phyloP scores from a whole-genome alignment of 2,888 invertebrate genomes.

The Tolmerus cingulatus region DNA sequence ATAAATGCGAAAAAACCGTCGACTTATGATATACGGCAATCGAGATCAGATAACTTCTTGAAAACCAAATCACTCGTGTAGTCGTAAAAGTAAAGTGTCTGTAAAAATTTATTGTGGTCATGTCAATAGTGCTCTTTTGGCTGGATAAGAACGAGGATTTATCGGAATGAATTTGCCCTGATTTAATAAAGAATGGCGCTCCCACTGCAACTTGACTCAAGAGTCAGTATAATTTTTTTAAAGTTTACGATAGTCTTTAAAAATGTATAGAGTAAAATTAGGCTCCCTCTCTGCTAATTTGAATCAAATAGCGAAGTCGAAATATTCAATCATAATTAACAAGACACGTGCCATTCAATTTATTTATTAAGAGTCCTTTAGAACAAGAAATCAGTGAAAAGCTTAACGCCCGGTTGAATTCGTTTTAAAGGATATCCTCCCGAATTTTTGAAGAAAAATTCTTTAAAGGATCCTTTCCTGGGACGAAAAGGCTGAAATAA shows the following conservation, averaged over 20 bases:
- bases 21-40: constrained; percentile 47
- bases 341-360: not conserved
- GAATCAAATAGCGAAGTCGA: not conserved
- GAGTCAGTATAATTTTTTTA: not conserved
- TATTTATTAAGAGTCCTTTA: not conserved
- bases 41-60: constrained; percentile 50
- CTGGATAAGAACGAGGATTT: not conserved
- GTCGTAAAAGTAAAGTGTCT: constrained; percentile 50
- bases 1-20: constrained; percentile 45
- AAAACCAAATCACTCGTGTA: constrained; percentile 50
- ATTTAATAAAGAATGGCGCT: not conserved
- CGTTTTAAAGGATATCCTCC: constrained; percentile 8
- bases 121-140: not conserved
- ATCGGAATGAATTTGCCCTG: not conserved
- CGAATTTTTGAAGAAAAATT: not conserved
- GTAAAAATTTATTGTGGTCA: constrained; percentile 49
- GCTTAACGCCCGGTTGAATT: not conserved
- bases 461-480: constrained; percentile 6
- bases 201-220: not conserved
- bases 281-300: not conserved
- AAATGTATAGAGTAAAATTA: not conserved
- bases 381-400: not conserved
- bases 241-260: not conserved
- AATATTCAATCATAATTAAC: not conserved
- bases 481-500: not conserved